These are phyloP conservation scores for Gymnobelideus leadbeateri DNA, from an alignment of 2,113 vertebrate genomes.

Conservation along the genomic window DNA sequence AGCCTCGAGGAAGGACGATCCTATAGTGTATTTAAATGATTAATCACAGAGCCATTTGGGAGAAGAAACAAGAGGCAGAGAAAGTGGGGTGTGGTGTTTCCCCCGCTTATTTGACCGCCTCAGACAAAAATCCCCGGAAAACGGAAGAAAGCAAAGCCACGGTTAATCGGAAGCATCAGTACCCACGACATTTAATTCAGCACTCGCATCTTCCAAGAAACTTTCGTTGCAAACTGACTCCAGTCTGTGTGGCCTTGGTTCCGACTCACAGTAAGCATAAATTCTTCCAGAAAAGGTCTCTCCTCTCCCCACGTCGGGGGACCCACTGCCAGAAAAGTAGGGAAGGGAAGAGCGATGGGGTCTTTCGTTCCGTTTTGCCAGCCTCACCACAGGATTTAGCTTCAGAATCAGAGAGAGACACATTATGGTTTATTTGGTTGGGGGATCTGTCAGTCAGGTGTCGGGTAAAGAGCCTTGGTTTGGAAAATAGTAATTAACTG, in stretches of 20 bases:
- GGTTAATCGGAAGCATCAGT: background rate
- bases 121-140: background rate
- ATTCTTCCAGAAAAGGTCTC: background rate
- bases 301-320: background rate
- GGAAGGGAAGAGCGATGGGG: background rate
- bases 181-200: background rate
- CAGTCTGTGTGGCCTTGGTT: background rate
- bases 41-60: background rate
- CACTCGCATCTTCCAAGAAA: background rate
- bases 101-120: background rate
- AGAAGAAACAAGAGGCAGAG: constrained; percentile 1
- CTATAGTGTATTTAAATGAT: background rate
- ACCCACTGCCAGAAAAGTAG: background rate
- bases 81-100: background rate
- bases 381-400: background rate
- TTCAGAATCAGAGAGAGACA: background rate
- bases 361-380: background rate
- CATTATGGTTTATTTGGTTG: background rate
- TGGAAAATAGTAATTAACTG: background rate
- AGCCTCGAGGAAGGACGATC: background rate
- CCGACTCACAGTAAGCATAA: background rate
- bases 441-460: background rate
- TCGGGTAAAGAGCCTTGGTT: background rate
- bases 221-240: background rate
- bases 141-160: background rate